Evolutionary conservation across 2,113 vertebrate genomes (phyloP).

Genomic region (Galemys pyrenaicus): DNA sequence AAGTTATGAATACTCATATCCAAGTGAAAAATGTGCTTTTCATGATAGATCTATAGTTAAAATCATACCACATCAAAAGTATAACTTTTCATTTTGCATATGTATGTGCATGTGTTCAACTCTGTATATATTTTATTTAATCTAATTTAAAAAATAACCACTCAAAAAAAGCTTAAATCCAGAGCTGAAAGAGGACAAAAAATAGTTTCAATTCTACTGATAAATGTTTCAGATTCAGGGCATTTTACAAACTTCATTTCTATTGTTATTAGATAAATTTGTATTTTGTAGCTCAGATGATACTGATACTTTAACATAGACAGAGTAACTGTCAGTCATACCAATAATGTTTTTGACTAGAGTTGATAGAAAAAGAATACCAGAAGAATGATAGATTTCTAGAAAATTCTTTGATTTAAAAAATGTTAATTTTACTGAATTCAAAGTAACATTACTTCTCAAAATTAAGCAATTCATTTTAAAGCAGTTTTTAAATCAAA

Average conservation of each 20-base stretch:
- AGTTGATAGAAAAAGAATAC: background rate
- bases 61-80: conserved; percentile 43
- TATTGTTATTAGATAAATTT: background rate
- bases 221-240: conserved; percentile 19
- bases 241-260: conserved; percentile 20
- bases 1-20: conserved; percentile 1
- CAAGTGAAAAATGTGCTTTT: conserved; percentile 28
- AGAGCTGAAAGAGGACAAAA: background rate
- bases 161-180: background rate
- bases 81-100: conserved; percentile 28
- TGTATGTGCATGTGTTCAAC: background rate
- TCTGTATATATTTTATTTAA: background rate
- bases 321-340: conserved; percentile 29
- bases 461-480: background rate
- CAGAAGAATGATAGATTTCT: background rate
- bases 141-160: conserved; percentile 1
- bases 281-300: background rate
- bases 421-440: background rate
- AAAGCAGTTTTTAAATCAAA: background rate
- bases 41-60: conserved; percentile 48
- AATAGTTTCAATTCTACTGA: conserved; percentile 35
- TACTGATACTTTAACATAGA: conserved; percentile 25
- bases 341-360: background rate
- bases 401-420: conserved; percentile 2
- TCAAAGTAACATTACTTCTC: conserved; percentile 2